Percentiles rank a stretch among this genome's conserved stretches.
These are phyloP conservation scores for Caenorhabditis macrosperma DNA, from an alignment of 2,888 invertebrate species.

Conservation along the genomic window DNA sequence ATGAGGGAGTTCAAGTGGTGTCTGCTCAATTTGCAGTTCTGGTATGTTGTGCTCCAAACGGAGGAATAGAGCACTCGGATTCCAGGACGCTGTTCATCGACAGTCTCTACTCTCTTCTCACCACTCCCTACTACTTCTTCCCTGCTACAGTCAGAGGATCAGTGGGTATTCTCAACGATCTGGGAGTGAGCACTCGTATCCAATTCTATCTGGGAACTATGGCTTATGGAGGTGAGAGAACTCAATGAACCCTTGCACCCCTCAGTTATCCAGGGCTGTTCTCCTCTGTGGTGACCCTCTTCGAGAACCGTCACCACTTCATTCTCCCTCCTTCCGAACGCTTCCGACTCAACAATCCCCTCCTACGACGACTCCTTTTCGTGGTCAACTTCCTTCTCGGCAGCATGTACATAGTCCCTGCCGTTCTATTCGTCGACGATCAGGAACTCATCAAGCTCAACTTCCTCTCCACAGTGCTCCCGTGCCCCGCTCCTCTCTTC, in stretches of 20 bases:
- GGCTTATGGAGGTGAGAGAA: neutral
- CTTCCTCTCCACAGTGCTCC: neutral
- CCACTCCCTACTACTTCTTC: constrained; percentile 25
- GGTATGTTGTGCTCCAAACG: neutral
- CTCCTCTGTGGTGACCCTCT: neutral
- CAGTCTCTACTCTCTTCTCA: constrained; percentile 9
- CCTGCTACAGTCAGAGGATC: constrained; percentile 12
- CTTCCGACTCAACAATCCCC: neutral
- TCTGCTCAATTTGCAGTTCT: constrained; percentile 7
- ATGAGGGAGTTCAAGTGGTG: constrained; percentile 14
- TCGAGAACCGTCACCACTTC: constrained; percentile 9
- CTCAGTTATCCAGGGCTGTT: constrained; percentile 11
- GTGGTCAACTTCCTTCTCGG: neutral
- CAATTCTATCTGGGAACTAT: constrained; percentile 7
- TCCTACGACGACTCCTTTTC: neutral
- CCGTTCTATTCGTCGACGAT: neutral
- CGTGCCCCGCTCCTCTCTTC: neutral
- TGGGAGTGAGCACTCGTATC: neutral
- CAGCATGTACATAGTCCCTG: neutral
- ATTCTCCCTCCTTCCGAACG: neutral
- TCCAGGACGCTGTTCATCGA: constrained; percentile 12
- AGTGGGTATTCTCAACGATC: neutral
- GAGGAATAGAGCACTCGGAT: too few relatives aligned
- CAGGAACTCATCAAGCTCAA: neutral
- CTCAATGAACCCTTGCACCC: neutral